These are phyloP conservation scores for Harpagifer antarcticus DNA, from an alignment of 2,797 vertebrate genomes.

Conservation along the genomic window DNA sequence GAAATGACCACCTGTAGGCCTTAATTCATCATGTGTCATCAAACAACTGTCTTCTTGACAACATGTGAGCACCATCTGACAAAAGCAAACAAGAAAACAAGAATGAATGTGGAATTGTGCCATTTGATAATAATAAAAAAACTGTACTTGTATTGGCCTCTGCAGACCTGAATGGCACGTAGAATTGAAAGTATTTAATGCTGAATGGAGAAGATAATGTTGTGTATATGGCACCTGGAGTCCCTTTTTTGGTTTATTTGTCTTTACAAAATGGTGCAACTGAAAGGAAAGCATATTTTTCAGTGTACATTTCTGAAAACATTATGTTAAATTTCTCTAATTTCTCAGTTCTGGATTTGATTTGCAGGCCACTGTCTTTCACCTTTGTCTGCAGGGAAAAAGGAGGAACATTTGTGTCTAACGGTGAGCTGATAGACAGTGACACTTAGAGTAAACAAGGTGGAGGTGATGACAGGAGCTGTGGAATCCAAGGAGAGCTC, in stretches of 20 bases:
- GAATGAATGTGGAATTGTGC: neutral
- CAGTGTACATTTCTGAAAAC: neutral
- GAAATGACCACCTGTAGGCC: slow-evolving; percentile 17
- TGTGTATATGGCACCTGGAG: neutral
- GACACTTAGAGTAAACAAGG: slow-evolving; percentile 83
- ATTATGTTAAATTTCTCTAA: slow-evolving; percentile 14
- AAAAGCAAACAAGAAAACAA: neutral
- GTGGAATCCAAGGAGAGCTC: slow-evolving; percentile 64
- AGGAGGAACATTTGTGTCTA: slow-evolving; percentile 50
- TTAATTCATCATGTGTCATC: slow-evolving; percentile 18
- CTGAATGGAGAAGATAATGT: neutral
- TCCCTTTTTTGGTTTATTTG: neutral
- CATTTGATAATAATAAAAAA: neutral
- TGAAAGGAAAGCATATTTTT: neutral
- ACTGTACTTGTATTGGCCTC: neutral
- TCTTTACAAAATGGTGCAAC: neutral
- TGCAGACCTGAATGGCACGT: neutral
- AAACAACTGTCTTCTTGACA: slow-evolving; percentile 22
- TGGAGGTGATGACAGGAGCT: slow-evolving; percentile 71
- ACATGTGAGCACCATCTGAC: neutral
- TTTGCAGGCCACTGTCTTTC: slow-evolving; percentile 34
- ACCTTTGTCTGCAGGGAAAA: slow-evolving; percentile 37
- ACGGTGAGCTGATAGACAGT: slow-evolving; percentile 74
- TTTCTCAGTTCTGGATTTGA: slow-evolving; percentile 37
- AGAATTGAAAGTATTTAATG: neutral